Evolutionary conservation across 2,888 invertebrate species (phyloP).

Genomic region (Lucinisca nassula): DNA sequence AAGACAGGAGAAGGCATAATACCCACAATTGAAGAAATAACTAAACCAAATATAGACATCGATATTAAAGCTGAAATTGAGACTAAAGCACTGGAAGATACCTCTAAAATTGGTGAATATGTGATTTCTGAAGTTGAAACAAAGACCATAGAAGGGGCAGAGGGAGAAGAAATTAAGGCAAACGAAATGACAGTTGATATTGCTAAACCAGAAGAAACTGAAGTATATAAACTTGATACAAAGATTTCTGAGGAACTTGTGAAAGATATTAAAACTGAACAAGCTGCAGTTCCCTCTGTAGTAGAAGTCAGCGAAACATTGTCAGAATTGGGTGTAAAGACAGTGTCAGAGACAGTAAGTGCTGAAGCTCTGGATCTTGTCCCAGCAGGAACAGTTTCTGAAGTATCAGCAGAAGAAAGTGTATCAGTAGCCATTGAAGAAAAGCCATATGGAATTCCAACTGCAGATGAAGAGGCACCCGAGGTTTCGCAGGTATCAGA

Average conservation of each 20-base stretch:
- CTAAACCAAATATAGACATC: conserved; percentile 1
- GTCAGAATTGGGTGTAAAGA: not conserved
- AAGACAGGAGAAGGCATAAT: not conserved
- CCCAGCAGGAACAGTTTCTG: not conserved
- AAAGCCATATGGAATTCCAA: conserved; percentile 3
- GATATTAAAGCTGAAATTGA: conserved; percentile 20
- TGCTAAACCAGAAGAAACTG: conserved; percentile 12
- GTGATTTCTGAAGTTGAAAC: conserved; percentile 21
- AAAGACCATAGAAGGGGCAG: not conserved
- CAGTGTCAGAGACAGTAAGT: not conserved
- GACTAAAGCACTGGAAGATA: conserved; percentile 12
- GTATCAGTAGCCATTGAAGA: not conserved
- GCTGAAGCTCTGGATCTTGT: not conserved
- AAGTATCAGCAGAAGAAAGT: not conserved
- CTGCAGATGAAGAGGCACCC: conserved; percentile 4
- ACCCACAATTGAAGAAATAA: conserved; percentile 36
- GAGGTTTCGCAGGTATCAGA: not conserved
- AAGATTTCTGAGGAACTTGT: conserved; percentile 3
- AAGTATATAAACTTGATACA: not conserved
- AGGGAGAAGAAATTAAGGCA: conserved; percentile 20
- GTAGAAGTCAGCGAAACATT: not conserved
- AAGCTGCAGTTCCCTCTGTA: not conserved
- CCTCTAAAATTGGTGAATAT: conserved; percentile 10
- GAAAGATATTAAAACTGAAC: conserved; percentile 10
- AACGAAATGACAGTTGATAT: conserved; percentile 29